Base-by-base conservation (phyloP, 2,113 vertebrate genomes). In the Oostethus manadensis region DNA sequence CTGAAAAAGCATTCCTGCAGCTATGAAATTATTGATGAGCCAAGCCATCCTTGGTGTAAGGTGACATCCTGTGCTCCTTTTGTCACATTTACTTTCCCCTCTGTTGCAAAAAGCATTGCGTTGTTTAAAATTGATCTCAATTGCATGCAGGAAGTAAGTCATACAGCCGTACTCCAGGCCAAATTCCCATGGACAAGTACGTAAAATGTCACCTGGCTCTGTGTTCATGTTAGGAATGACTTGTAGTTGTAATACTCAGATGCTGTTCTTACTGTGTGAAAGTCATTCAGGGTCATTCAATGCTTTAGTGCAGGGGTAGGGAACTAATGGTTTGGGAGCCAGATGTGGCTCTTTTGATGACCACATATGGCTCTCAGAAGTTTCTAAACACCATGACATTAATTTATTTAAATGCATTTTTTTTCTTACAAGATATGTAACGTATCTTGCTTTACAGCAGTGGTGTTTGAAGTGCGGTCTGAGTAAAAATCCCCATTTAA, bases 1-100 rank as follows among this genome's bases (percentile, higher is more conserved):
- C 44, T 45, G 53, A 40, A 21, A 51, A 70, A 72, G 38, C 55
- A 51, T 65, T 51, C 60, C 56, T 67, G 51, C 76, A 71, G 56
- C 73, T 64, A 53, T 68, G 64, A 68, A 86, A 86, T 87, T 60
- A 88, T 87, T 85, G 47, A 86, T 86, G 78, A 84, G 45, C 21
- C 6, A 45, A 66, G 58, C 17, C 58, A 18, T 69, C 71, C 58
- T 65, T 50, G 77, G 81, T 78, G 65, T 82, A 77, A 18, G 66
- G 46, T 86, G 68, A 77, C 84, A 62, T 66, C 56, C 46, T 26
- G 33, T 58, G 54, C 69, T 18, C 35, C 51, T 55, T 40, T 6
- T 14, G 33, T 10, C 35, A 6, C 14, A 8, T 55, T 40, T 55
- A 3, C 11, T 55, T 40, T 55, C 6, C 20, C 51, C n/a, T 18